Evolutionary conservation across 1,140 invertebrate genomes (phyloP).

Genomic region (Tyrophagus putrescentiae): DNA sequence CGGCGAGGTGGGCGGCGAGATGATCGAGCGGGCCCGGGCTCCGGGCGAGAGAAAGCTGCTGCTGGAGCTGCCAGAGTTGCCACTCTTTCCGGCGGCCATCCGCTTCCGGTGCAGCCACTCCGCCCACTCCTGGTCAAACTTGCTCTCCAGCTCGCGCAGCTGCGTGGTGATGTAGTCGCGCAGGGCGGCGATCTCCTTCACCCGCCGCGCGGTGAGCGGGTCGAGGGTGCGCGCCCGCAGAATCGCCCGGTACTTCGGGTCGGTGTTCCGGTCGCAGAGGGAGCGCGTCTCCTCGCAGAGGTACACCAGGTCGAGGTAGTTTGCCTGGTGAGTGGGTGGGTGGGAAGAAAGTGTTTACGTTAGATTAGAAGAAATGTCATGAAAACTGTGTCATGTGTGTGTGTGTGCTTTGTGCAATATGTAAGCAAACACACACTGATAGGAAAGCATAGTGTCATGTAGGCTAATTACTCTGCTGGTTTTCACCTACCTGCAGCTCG

Average conservation of each 20-base stretch:
- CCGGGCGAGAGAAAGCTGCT: neutral
- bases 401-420: too few species aligned
- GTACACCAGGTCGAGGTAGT: conserved; percentile 31
- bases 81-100: conserved; percentile 26
- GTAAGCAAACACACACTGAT: too few species aligned
- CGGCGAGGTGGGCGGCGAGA: neutral
- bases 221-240: conserved; percentile 31
- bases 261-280: conserved; percentile 30
- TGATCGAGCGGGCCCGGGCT: neutral
- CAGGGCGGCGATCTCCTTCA: conserved; percentile 31
- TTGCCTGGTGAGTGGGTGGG: neutral
- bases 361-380: too few species aligned
- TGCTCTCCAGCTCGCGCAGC: conserved; percentile 31
- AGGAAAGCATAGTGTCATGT: too few species aligned
- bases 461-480: too few species aligned
- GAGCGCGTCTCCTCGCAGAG: conserved; percentile 33
- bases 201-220: conserved; percentile 31
- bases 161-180: conserved; percentile 31
- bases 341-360: neutral
- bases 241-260: conserved; percentile 31
- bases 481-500: conserved; percentile 12
- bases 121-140: conserved; percentile 34
- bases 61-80: neutral
- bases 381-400: too few species aligned
- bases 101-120: conserved; percentile 29